These are phyloP conservation scores for Zaprionus taronus DNA, from an alignment of 1,140 invertebrate genomes.

Conservation along the genomic window DNA sequence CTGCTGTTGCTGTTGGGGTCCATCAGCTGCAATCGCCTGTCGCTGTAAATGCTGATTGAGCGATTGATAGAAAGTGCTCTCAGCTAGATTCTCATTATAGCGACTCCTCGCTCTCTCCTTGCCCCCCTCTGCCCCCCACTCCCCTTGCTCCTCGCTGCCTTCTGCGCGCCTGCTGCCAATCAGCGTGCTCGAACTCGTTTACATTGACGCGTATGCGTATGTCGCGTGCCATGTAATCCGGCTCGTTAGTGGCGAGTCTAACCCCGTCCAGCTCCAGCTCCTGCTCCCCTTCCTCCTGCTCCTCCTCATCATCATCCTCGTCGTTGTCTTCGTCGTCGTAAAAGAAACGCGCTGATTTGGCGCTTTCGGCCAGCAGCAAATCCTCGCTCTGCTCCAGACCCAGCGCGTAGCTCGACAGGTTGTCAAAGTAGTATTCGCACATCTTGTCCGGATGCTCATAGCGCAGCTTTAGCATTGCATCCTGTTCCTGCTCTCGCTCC, in stretches of 20 bases:
- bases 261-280: background rate
- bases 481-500: constrained; percentile 30
- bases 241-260: constrained; percentile 33
- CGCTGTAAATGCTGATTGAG: constrained; percentile 81
- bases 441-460: constrained; percentile 84
- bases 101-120: constrained; percentile 25
- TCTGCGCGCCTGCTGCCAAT: constrained; percentile 61
- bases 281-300: background rate
- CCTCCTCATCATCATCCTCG: constrained; percentile 31
- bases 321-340: constrained; percentile 48
- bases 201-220: constrained; percentile 73
- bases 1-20: constrained; percentile 27
- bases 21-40: constrained; percentile 52
- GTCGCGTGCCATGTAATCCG: constrained; percentile 65
- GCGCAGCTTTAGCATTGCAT: constrained; percentile 57
- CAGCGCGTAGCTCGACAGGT: constrained; percentile 67
- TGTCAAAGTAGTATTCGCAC: constrained; percentile 81
- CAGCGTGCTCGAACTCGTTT: constrained; percentile 65
- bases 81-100: constrained; percentile 82
- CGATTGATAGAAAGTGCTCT: constrained; percentile 82
- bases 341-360: constrained; percentile 64
- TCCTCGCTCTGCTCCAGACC: constrained; percentile 71
- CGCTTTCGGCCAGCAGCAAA: constrained; percentile 69
- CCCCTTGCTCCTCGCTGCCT: background rate
- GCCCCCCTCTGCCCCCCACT: too few species aligned